Evolutionary conservation across 2,797 vertebrate species (phyloP), one percentile per base, ranked within the genome.

Genomic region (Hephaestus fuliginosus): DNA sequence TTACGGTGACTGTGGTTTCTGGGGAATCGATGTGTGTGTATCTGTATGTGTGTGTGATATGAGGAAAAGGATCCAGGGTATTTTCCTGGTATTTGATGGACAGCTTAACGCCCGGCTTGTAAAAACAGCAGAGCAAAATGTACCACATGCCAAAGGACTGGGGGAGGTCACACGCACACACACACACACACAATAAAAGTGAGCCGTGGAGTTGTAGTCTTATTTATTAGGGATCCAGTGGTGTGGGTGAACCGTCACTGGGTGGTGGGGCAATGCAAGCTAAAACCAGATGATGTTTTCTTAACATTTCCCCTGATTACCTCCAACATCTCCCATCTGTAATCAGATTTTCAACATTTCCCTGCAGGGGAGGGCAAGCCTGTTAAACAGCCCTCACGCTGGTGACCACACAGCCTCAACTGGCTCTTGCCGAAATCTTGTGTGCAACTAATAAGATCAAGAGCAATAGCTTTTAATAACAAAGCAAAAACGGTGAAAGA

Each of bases 71-170:
- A 89, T 90, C 84, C 84, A 63, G 86, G 86, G 86, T 90, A 88
- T 94, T 93, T 94, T 90, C 80, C 82, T 91, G 89, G 89, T 88
- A 91, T 90, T 86, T 93, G 93, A 94, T 76, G 73, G 92, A 94
- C 93, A 93, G 91, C 90, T 93, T 92, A 93, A 93, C 83, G 78
- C 67, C 63, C 12, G 17, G 85, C 92, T 92, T 92, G 92, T 95
- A 90, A 93, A 94, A 93, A 90, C 91, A 90, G 89, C 89, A 75
- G 89, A 88, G 85, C 87, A 90, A 92, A 92, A 92, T 90, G 93
- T 92, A 93, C 86, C 86, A 87, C 88, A 78, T 93, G 90, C 91
- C 88, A 88, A 83, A 90, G 83, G 86, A 87, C 73, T 15, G 60
- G 69, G 82, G 67, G 79, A 81, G 86, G 88, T 91, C 88, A 82